A percentile compares a stretch with the other conserved stretches of the same genome.
Evolutionary conservation across 2,888 invertebrate species (phyloP).

Genomic region (Calephelis perditalis): DNA sequence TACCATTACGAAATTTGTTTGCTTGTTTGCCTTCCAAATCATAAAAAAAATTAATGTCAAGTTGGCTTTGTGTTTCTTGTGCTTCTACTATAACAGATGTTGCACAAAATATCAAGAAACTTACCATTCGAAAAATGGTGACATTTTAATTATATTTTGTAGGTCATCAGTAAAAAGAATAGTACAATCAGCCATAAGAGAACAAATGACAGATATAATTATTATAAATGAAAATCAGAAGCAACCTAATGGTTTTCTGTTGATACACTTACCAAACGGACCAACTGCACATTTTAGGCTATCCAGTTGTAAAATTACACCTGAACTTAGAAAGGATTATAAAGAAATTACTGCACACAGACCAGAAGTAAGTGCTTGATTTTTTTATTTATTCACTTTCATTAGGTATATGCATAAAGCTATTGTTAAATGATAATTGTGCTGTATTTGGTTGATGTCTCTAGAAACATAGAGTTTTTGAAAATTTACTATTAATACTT

Average conservation of each 20-base stretch:
- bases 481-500: too few species aligned
- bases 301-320: slow-evolving; percentile 93
- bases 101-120: too few species aligned
- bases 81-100: too few species aligned
- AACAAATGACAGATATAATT: slow-evolving; percentile 91
- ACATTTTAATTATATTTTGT: slow-evolving; percentile 20
- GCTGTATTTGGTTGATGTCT: too few species aligned
- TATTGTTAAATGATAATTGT: too few species aligned
- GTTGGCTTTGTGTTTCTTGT: too few species aligned
- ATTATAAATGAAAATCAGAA: slow-evolving; percentile 96
- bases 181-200: slow-evolving; percentile 88
- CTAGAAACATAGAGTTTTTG: too few species aligned
- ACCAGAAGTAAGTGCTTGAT: slow-evolving; percentile 83
- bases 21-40: too few species aligned
- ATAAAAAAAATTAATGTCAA: too few species aligned
- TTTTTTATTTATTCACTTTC: not conserved
- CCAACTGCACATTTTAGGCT: slow-evolving; percentile 98
- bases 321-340: slow-evolving; percentile 87
- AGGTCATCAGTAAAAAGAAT: slow-evolving; percentile 96
- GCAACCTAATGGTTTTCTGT: slow-evolving; percentile 93
- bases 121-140: too few species aligned
- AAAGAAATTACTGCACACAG: slow-evolving; percentile 91
- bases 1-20: too few species aligned
- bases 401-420: too few species aligned
- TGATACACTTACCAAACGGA: slow-evolving; percentile 96